phyloP scores from a whole-genome alignment of 2,797 vertebrate species.

The Enteromius thamalakanensis region DNA sequence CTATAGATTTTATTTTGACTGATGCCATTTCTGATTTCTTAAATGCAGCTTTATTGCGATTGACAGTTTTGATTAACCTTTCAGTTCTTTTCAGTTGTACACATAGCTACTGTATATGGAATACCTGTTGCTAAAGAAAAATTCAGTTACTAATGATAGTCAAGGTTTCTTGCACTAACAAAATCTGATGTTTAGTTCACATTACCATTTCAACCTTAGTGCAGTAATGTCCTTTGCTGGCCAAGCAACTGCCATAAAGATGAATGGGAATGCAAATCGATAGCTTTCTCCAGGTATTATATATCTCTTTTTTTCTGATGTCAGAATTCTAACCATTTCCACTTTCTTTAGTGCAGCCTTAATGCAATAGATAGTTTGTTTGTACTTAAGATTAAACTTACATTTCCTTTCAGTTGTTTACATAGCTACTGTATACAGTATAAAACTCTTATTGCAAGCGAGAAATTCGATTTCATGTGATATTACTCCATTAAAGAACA shows the following conservation, averaged over 20 bases:
- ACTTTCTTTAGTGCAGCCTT: slow-evolving; percentile 1
- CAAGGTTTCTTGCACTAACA: neutral
- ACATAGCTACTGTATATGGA: neutral
- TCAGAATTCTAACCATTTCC: neutral
- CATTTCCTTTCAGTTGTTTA: neutral
- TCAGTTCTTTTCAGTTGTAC: neutral
- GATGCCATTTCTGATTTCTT: neutral
- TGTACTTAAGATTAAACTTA: neutral
- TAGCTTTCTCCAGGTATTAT: neutral
- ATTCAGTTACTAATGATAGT: neutral
- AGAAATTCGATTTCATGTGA: neutral
- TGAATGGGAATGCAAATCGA: neutral
- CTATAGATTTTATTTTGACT: neutral
- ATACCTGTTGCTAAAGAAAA: neutral
- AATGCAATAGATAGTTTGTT: neutral
- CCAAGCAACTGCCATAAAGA: neutral
- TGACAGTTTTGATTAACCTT: neutral
- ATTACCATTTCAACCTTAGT: neutral
- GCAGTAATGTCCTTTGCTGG: neutral
- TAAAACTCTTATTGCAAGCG: neutral
- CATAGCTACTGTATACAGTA: neutral
- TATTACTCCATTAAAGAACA: slow-evolving; percentile 9
- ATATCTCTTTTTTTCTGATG: neutral
- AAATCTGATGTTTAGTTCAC: neutral
- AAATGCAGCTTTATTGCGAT: neutral